Evolutionary conservation across 2,113 vertebrate species (phyloP).

Genomic region (Tachysurus vachellii): DNA sequence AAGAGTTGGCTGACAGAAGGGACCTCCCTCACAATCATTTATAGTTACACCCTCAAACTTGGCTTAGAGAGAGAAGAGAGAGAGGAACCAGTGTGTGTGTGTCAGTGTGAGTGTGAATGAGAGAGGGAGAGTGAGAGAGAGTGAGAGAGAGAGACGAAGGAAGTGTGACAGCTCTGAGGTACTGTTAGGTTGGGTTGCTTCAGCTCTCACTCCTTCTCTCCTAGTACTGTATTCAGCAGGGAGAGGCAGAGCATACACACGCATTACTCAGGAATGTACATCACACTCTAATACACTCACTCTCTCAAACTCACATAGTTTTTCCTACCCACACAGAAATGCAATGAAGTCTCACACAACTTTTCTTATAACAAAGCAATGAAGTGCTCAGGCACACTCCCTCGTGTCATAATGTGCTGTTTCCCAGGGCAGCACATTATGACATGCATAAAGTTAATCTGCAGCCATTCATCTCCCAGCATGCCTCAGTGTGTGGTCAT

Average conservation of each 20-base stretch:
- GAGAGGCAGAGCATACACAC: slow-evolving; percentile 2
- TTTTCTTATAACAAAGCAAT: slow-evolving; percentile 17
- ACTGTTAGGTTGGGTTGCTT: slow-evolving; percentile 7
- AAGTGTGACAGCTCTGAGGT: slow-evolving; percentile 4
- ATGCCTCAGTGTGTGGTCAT: slow-evolving; percentile 49
- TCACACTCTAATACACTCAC: not conserved
- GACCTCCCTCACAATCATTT: slow-evolving; percentile 34
- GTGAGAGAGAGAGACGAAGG: not conserved
- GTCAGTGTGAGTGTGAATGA: slow-evolving; percentile 14
- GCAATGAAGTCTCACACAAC: not conserved
- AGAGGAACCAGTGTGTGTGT: not conserved
- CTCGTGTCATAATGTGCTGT: slow-evolving; percentile 8
- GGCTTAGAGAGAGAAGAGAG: not conserved
- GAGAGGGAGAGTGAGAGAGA: not conserved
- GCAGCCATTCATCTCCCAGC: slow-evolving; percentile 35
- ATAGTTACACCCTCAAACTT: slow-evolving; percentile 37
- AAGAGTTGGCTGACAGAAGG: slow-evolving; percentile 16
- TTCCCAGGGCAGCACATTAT: slow-evolving; percentile 34
- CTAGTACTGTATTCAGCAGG: not conserved
- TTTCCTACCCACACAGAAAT: slow-evolving; percentile 22
- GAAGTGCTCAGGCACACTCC: not conserved
- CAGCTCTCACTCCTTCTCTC: not conserved
- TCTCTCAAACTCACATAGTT: not conserved
- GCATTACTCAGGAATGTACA: not conserved
- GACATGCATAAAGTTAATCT: slow-evolving; percentile 34